Evolutionary conservation across 2,113 vertebrate genomes (phyloP).

Genomic region (Epinephelus cyanopodus): DNA sequence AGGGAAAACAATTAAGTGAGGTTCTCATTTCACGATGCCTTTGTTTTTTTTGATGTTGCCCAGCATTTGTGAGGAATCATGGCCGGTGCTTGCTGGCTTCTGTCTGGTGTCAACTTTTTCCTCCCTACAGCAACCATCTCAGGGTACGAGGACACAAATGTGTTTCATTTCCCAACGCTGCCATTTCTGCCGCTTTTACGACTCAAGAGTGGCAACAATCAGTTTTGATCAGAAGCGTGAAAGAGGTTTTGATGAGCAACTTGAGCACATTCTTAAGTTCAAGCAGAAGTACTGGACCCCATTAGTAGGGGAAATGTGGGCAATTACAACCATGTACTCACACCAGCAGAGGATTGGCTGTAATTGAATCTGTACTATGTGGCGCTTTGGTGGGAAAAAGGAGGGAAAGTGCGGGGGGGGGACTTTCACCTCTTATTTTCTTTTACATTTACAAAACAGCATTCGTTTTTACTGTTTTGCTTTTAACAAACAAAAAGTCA

Average conservation of each 20-base stretch:
- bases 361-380: conserved; percentile 27
- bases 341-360: conserved; percentile 27
- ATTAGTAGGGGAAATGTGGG: conserved; percentile 52
- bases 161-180: conserved; percentile 60
- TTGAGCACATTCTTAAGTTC: conserved; percentile 45
- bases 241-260: conserved; percentile 62
- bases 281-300: conserved; percentile 37
- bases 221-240: conserved; percentile 65
- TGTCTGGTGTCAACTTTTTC: conserved; percentile 44
- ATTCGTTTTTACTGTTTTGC: neutral
- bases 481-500: neutral
- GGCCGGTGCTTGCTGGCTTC: conserved; percentile 33
- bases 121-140: conserved; percentile 13
- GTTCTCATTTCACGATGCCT: conserved; percentile 44
- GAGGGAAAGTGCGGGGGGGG: neutral
- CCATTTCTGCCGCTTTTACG: conserved; percentile 44
- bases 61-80: conserved; percentile 42
- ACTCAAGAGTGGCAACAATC: conserved; percentile 58
- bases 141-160: conserved; percentile 50
- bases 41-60: conserved; percentile 49
- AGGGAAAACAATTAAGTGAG: conserved; percentile 51
- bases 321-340: conserved; percentile 53
- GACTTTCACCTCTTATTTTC: conserved; percentile 16
- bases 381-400: conserved; percentile 8
- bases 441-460: conserved; percentile 13